phyloP scores from a whole-genome alignment of 2,888 invertebrate genomes.

The Sarcophaga variegata region DNA sequence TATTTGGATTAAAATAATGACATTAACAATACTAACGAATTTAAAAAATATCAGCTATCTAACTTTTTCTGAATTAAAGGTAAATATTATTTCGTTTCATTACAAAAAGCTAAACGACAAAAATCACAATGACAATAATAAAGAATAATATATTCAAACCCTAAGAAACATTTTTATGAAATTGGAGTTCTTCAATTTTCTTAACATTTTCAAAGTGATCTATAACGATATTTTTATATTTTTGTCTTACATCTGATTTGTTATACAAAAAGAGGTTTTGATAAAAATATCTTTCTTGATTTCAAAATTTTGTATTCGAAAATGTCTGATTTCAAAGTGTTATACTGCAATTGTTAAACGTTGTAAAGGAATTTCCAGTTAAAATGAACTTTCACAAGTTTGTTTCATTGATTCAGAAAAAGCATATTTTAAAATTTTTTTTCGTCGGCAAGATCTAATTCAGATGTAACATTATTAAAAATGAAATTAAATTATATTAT shows the following conservation, averaged over 20 bases:
- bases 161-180: not conserved
- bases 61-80: too few relatives aligned
- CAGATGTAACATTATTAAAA: too few relatives aligned
- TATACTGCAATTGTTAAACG: constrained; percentile 25
- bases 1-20: too few relatives aligned
- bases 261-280: not conserved
- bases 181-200: not conserved
- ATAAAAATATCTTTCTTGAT: constrained; percentile 20
- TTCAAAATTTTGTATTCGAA: constrained; percentile 4
- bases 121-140: too few relatives aligned
- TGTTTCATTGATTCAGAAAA: not conserved
- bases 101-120: too few relatives aligned
- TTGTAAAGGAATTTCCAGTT: constrained; percentile 9
- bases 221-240: not conserved
- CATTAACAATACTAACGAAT: too few relatives aligned
- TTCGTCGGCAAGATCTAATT: too few relatives aligned
- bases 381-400: constrained; percentile 3
- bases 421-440: too few relatives aligned
- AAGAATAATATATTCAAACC: too few relatives aligned
- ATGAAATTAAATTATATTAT: too few relatives aligned
- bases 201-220: constrained; percentile 4
- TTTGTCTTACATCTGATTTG: not conserved
- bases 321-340: constrained; percentile 20
- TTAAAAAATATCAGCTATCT: too few relatives aligned
- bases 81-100: too few relatives aligned